Evolutionary conservation across 2,113 vertebrate species (phyloP).

Genomic region (Passer domesticus): DNA sequence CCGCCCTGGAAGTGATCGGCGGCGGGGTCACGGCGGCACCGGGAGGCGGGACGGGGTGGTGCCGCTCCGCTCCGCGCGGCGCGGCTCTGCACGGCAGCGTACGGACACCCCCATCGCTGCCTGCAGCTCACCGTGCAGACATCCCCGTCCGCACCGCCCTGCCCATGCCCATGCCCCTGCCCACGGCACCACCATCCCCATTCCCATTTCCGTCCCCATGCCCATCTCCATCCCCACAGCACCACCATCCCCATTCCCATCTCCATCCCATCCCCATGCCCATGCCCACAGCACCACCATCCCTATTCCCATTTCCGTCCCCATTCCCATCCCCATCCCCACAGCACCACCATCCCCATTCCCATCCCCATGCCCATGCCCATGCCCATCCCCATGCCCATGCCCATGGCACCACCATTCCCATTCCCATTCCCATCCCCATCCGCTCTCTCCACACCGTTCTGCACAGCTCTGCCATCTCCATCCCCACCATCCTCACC

Average conservation of each 20-base stretch:
- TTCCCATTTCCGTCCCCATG: no score
- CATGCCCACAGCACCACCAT: no score
- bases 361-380: no score
- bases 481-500: background rate
- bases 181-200: background rate
- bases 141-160: no score
- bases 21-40: background rate
- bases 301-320: no score
- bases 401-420: background rate
- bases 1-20: constrained; percentile 14
- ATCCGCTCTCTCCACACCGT: fast-evolving
- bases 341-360: no score
- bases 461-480: background rate
- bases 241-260: background rate
- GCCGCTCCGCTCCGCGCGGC: background rate
- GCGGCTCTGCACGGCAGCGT: background rate
- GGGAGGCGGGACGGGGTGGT: background rate
- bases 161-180: background rate
- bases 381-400: no score
- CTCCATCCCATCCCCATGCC: background rate
- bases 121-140: background rate
- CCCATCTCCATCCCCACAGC: no score
- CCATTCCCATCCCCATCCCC: background rate
- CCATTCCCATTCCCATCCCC: no score
- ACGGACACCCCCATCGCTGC: background rate